Conservation (phyloP, 1,140 invertebrate species). For the Drosophila varians region DNA sequence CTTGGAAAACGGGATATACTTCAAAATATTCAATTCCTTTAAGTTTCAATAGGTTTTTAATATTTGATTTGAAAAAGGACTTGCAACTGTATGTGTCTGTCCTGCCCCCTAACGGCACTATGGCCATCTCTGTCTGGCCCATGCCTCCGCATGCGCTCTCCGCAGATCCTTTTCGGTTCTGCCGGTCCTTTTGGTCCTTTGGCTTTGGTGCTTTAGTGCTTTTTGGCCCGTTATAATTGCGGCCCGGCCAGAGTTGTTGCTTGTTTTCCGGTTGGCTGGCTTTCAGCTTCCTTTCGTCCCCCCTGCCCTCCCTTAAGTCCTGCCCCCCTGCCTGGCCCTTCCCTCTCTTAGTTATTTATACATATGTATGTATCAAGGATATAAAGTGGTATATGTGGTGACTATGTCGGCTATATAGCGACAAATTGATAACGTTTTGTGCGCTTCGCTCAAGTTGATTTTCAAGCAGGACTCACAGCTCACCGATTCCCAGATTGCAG, state of each 20-base stretch:
- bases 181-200: conserved; percentile 1
- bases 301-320: background rate
- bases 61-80: background rate
- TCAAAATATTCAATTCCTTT: no score
- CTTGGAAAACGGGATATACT: background rate
- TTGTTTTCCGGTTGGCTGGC: conserved; percentile 83
- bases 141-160: conserved; percentile 26
- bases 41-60: no score
- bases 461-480: conserved; percentile 69
- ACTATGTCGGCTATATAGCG: conserved; percentile 70
- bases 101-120: conserved; percentile 13
- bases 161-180: conserved; percentile 8
- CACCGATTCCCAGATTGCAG: conserved; percentile 18
- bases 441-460: conserved; percentile 78
- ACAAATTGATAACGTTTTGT: conserved; percentile 82
- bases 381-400: conserved; percentile 30
- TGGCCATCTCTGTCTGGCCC: conserved; percentile 32
- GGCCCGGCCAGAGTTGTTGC: conserved; percentile 42
- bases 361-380: background rate
- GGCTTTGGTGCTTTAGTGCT: conserved; percentile 19
- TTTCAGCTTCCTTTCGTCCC: conserved; percentile 2
- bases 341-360: background rate
- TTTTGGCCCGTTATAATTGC: conserved; percentile 66
- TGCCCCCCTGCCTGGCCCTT: no score
- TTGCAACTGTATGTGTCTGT: conserved; percentile 15